Evolutionary conservation across 2,888 invertebrate genomes (phyloP).

Genomic region (Drosophila vallismaia): DNA sequence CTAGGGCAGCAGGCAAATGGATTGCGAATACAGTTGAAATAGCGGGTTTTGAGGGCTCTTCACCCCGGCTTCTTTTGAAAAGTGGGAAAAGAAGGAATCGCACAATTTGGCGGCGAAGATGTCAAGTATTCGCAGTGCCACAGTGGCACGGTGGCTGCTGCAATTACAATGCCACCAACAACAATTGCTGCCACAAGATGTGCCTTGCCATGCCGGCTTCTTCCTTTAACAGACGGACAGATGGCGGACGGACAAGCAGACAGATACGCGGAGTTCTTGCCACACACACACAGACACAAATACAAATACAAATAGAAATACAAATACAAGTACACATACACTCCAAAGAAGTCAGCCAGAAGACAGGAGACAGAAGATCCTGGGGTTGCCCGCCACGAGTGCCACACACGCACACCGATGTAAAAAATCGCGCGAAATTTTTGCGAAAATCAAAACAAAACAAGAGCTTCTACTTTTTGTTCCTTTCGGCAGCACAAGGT

Average conservation of each 20-base stretch:
- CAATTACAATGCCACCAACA: slow-evolving; percentile 56
- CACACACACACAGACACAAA: slow-evolving; percentile 5
- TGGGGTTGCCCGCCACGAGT: slow-evolving; percentile 42
- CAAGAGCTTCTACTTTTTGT: slow-evolving; percentile 8
- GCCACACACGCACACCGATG: slow-evolving; percentile 21
- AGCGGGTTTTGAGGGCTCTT: slow-evolving; percentile 36
- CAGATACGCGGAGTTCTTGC: slow-evolving; percentile 3
- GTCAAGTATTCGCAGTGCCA: slow-evolving; percentile 67
- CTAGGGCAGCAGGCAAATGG: slow-evolving; percentile 42
- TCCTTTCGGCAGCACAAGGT: slow-evolving; percentile 1
- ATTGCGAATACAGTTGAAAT: slow-evolving; percentile 35
- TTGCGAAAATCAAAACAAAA: slow-evolving; percentile 36
- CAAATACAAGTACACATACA: slow-evolving; percentile 25
- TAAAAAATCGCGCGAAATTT: slow-evolving; percentile 36
- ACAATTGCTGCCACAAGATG: slow-evolving; percentile 29
- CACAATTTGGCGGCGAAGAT: slow-evolving; percentile 80
- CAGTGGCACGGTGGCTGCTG: slow-evolving; percentile 63
- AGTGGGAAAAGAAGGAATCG: slow-evolving; percentile 58
- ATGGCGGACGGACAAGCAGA: background rate
- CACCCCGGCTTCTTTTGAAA: slow-evolving; percentile 10
- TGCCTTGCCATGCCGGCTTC: slow-evolving; percentile 54
- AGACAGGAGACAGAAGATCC: slow-evolving; percentile 43
- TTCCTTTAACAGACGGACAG: slow-evolving; percentile 16
- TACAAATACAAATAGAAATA: slow-evolving; percentile 6
- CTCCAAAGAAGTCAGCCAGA: slow-evolving; percentile 26